Conservation (phyloP, 2,888 invertebrate species). For the Ochropacha duplaris region DNA sequence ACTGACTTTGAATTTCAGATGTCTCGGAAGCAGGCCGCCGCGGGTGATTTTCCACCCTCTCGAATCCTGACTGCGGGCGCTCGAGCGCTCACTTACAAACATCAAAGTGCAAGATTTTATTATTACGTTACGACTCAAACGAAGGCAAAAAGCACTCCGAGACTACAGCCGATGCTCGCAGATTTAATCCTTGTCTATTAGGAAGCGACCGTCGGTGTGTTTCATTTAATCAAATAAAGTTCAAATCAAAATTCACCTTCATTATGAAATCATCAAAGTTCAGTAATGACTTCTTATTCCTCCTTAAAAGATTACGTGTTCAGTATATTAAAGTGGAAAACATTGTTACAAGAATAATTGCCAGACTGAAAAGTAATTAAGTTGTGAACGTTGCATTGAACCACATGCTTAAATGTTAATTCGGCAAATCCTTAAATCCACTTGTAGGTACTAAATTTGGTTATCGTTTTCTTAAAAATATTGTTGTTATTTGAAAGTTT, state of each 20-base stretch:
- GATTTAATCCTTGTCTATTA: conserved; percentile 58
- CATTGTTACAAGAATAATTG: conserved; percentile 51
- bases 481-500: background rate
- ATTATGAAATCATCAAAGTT: background rate
- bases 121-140: conserved; percentile 59
- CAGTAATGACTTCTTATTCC: conserved; percentile 13
- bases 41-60: conserved; percentile 66
- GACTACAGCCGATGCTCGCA: conserved; percentile 38
- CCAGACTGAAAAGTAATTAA: conserved; percentile 52
- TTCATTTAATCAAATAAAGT: conserved; percentile 47
- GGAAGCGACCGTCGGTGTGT: conserved; percentile 34
- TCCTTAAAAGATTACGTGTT: conserved; percentile 21
- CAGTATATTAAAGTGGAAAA: conserved; percentile 44
- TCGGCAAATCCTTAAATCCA: conserved; percentile 3
- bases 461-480: background rate
- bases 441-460: background rate
- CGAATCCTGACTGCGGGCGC: conserved; percentile 29
- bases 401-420: conserved; percentile 22
- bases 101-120: conserved; percentile 75
- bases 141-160: conserved; percentile 45
- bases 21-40: conserved; percentile 50
- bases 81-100: conserved; percentile 45
- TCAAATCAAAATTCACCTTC: conserved; percentile 16
- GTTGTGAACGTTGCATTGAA: conserved; percentile 44
- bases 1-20: conserved; percentile 46